Percentiles rank a stretch among this genome's conserved stretches.
Evolutionary conservation across 1,140 invertebrate genomes (phyloP).

Genomic region (Brachystomella parvula): DNA sequence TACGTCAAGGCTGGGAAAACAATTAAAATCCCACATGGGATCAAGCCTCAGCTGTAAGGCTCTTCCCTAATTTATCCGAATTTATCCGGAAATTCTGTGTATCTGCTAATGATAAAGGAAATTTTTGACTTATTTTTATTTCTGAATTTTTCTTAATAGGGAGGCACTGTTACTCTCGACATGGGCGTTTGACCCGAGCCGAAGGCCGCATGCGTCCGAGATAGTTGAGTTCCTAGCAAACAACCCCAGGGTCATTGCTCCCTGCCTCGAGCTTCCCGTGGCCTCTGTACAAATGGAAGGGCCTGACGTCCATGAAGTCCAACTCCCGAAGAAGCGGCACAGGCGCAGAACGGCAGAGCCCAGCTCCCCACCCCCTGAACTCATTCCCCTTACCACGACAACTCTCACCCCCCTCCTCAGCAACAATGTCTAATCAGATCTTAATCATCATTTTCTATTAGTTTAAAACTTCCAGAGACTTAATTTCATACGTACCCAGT

Average conservation of each 20-base stretch:
- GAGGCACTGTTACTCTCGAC: constrained; percentile 65
- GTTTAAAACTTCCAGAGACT: too few relatives aligned
- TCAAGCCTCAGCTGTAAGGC: constrained; percentile 70
- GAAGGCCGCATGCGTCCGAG: constrained; percentile 63
- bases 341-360: neutral
- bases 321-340: constrained; percentile 41
- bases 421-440: too few relatives aligned
- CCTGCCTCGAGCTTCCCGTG: constrained; percentile 67
- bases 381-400: neutral
- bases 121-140: constrained; percentile 4
- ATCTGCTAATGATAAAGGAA: neutral
- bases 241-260: constrained; percentile 64
- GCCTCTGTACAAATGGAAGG: constrained; percentile 61
- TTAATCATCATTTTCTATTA: too few relatives aligned
- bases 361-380: neutral
- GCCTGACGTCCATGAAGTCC: constrained; percentile 51
- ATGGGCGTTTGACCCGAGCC: constrained; percentile 61
- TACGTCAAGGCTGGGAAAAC: constrained; percentile 66
- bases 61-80: constrained; percentile 39
- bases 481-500: too few relatives aligned
- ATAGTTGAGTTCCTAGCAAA: constrained; percentile 68
- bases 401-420: neutral
- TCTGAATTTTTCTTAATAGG: constrained; percentile 45
- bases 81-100: neutral
- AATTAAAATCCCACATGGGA: constrained; percentile 60